Evolutionary conservation across 2,797 vertebrate genomes (phyloP).

Genomic region (Semaprochilodus insignis): DNA sequence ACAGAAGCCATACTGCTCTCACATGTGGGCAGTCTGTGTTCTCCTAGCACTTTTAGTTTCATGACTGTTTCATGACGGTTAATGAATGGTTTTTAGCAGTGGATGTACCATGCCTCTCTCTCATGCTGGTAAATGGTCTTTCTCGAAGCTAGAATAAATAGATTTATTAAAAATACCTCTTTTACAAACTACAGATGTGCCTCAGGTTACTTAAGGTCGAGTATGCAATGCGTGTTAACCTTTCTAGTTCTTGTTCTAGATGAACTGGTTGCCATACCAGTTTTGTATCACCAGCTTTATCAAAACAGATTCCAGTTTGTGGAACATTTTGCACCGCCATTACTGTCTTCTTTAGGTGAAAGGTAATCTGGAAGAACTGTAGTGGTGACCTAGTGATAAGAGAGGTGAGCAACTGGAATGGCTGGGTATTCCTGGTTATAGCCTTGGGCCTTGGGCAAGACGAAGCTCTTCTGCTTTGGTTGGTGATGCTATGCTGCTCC

Average conservation of each 20-base stretch:
- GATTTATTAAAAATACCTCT: neutral
- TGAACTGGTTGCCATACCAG: neutral
- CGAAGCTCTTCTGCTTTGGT: too few relatives aligned
- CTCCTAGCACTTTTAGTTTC: constrained; percentile 11
- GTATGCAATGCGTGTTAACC: neutral
- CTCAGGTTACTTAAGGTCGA: neutral
- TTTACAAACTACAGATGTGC: neutral
- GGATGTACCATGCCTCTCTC: too few relatives aligned
- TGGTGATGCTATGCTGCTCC: neutral
- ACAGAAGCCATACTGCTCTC: neutral
- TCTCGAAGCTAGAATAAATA: neutral
- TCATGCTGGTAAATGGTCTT: neutral
- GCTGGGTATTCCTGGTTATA: too few relatives aligned
- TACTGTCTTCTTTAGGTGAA: neutral
- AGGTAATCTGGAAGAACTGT: neutral
- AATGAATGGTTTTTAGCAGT: neutral
- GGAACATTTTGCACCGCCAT: neutral
- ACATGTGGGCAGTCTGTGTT: constrained; percentile 25
- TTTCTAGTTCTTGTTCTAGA: neutral
- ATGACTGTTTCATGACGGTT: neutral
- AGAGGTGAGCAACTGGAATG: too few relatives aligned
- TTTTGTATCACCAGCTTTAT: neutral
- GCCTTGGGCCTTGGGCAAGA: too few relatives aligned
- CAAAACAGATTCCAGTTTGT: neutral
- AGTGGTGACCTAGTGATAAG: too few relatives aligned